Base-by-base conservation (phyloP, 1,140 invertebrate species). In the Cryptotermes secundus region DNA sequence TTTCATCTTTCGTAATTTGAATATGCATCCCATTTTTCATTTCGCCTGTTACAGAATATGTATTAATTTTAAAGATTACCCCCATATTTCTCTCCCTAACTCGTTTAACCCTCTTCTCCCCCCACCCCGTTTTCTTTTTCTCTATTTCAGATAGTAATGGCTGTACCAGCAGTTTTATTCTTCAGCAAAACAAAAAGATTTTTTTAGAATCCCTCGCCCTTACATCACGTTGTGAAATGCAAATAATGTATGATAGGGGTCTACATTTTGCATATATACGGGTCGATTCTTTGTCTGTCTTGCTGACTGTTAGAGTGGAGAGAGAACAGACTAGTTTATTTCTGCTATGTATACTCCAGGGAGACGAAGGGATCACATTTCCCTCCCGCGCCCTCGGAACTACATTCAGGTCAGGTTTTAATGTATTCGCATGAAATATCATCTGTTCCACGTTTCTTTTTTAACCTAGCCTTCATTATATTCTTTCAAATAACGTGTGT, bases 111-210 rank as follows among this genome's bases (percentile, higher is more conserved):
- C 59, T 72, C 31, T 72, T 72, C 31, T 1, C 53, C 26, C 53
- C 24, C 59, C 2, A 65, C 59, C 59, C 59, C 59, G 26, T 31
- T 72, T 31, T 72, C 26, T 31, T 72, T 72, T 72, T 72, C n/a
- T 72, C 59, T 72, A 72, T 72, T 72, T 72, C 59, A 72, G 14
- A 72, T 31, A 72, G n/a, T 72, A 72, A 72, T 72, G 59, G 59
- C 59, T 72, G 59, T 72, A 72, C 59, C 59, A 72, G 59, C 59
- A 72, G 59, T 72, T 72, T 31, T 72, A 72, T 72, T 72, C 59
- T 72, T 72, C 59, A 72, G 59, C n/a, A 72, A 72, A 72, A 72
- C 59, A 72, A 72, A 72, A 72, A 72, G 59, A 72, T 72, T 72
- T 72, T n/a, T n/a, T 26, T 10, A 31, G n/a, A 10, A 7, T 12